A percentile compares a stretch with the other conserved stretches of the same genome.
Evolutionary conservation across 35 echinoderm and acorn worm species (phyloP).

Genomic region (Ptychodera flava): DNA sequence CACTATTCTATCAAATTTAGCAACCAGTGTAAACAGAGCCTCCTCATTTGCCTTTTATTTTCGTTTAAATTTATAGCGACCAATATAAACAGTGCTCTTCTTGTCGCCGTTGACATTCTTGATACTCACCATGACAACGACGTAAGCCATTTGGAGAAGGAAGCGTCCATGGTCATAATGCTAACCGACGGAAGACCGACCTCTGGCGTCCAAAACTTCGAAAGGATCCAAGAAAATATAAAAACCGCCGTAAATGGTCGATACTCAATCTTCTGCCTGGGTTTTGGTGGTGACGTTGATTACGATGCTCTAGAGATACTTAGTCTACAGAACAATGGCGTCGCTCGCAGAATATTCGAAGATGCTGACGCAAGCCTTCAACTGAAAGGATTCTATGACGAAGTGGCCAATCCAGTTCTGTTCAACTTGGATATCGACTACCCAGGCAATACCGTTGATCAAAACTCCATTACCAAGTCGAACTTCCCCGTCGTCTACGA

Average conservation of each 20-base stretch:
- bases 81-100: slow-evolving; percentile 75
- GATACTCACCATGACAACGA: slow-evolving; percentile 49
- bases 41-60: too few relatives aligned
- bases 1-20: too few relatives aligned
- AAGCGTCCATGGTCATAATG: slow-evolving; percentile 92
- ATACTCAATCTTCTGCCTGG: slow-evolving; percentile 88
- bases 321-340: slow-evolving; percentile 71
- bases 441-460: slow-evolving; percentile 59
- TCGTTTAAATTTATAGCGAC: slow-evolving; percentile 68
- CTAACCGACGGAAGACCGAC: slow-evolving; percentile 90
- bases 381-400: slow-evolving; percentile 88
- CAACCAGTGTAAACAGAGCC: too few relatives aligned
- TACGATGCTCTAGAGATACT: slow-evolving; percentile 65
- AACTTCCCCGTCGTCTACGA: slow-evolving; percentile 77
- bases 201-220: slow-evolving; percentile 61
- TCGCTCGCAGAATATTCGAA: slow-evolving; percentile 70
- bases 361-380: too few relatives aligned
- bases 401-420: slow-evolving; percentile 89
- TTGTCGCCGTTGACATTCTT: slow-evolving; percentile 61
- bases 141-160: slow-evolving; percentile 33
- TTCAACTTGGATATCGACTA: too few relatives aligned
- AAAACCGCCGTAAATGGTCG: slow-evolving; percentile 57
- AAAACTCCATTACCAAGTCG: slow-evolving; percentile 29
- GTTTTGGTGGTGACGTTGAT: slow-evolving; percentile 83
- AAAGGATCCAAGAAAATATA: slow-evolving; percentile 66